These are phyloP conservation scores for Pimephales promelas DNA, from an alignment of 2,113 vertebrate genomes.

Conservation along the genomic window DNA sequence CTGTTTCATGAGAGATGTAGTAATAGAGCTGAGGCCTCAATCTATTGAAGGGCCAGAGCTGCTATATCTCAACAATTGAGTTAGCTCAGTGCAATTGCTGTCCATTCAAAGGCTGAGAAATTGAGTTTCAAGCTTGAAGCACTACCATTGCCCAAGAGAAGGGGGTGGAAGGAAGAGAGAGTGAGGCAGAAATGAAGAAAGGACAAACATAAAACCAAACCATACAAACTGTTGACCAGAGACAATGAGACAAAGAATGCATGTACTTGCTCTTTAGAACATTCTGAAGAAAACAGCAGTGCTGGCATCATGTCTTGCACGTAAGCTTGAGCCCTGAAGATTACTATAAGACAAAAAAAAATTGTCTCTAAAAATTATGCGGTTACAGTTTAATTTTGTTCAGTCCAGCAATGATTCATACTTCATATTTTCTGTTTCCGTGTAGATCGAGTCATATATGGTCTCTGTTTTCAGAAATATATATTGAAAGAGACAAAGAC, in stretches of 20 bases:
- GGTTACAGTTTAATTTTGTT: conserved; percentile 9
- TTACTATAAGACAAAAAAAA: conserved; percentile 16
- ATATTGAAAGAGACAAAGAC: background rate
- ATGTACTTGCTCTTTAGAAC: conserved; percentile 57
- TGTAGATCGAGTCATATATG: conserved; percentile 59
- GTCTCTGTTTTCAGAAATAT: background rate
- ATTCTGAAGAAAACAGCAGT: conserved; percentile 52
- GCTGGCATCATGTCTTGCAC: background rate
- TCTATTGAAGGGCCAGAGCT: conserved; percentile 77
- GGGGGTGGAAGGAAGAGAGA: conserved; percentile 12
- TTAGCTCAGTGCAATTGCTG: conserved; percentile 76
- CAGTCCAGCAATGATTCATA: conserved; percentile 55
- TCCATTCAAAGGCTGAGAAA: conserved; percentile 79
- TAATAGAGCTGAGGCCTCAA: conserved; percentile 76
- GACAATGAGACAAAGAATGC: conserved; percentile 65
- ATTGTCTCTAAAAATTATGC: background rate
- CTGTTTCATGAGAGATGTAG: conserved; percentile 70
- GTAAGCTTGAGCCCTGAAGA: background rate
- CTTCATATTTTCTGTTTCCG: conserved; percentile 65
- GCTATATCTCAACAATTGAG: conserved; percentile 77
- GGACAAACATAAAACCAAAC: conserved; percentile 43
- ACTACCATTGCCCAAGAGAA: conserved; percentile 64
- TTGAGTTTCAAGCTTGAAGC: conserved; percentile 79
- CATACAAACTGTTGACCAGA: conserved; percentile 50
- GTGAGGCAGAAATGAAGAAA: conserved; percentile 47